Evolutionary conservation across 2,797 vertebrate genomes (phyloP).

Genomic region (Austrolebias charrua): DNA sequence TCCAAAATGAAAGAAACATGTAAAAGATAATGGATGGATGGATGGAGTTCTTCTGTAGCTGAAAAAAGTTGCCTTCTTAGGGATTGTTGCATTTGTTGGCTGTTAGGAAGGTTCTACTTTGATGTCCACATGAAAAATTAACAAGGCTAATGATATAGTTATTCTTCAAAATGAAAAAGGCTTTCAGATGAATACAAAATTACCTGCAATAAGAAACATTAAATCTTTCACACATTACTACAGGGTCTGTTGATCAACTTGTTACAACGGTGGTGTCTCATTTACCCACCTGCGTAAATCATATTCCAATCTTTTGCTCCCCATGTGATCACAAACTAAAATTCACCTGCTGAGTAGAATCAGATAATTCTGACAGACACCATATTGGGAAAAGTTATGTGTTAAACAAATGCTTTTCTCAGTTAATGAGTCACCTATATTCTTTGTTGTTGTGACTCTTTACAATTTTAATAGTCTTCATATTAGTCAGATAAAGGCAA

Average conservation of each 20-base stretch:
- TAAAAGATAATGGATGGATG: no score
- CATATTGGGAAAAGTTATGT: no score
- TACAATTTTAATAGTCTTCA: background rate
- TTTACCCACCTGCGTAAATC: conserved; percentile 3
- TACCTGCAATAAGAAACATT: background rate
- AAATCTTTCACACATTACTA: background rate
- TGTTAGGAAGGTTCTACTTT: background rate
- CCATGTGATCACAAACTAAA: conserved; percentile 3
- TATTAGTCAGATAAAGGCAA: no score
- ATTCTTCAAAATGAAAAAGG: background rate
- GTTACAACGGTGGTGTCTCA: background rate
- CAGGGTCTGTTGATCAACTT: background rate
- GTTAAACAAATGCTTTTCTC: conserved; percentile 1
- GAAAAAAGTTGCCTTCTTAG: no score
- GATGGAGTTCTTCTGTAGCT: no score
- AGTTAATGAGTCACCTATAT: background rate
- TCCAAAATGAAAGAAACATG: no score
- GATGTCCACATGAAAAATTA: background rate
- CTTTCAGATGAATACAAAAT: background rate
- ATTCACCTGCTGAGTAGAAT: conserved; percentile 1
- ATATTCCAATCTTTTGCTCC: conserved; percentile 1
- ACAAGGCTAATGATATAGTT: background rate
- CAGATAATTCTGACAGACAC: background rate
- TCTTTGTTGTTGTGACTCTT: background rate
- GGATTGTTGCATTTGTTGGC: no score